A percentile compares a stretch with the other conserved stretches of the same genome.
These are phyloP conservation scores for Anastrepha obliqua DNA, from an alignment of 1,140 invertebrate genomes.

Conservation along the genomic window DNA sequence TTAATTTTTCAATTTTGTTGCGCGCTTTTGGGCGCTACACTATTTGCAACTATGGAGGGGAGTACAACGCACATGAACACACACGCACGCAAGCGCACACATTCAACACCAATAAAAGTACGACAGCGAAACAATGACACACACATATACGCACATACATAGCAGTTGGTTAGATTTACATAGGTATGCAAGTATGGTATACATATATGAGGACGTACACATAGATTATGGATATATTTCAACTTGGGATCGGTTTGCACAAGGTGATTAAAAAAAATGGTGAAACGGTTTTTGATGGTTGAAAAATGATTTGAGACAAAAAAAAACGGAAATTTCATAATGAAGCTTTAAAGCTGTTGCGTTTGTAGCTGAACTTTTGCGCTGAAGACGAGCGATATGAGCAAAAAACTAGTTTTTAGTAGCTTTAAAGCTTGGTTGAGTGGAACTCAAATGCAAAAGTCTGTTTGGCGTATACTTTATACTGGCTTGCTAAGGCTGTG, in stretches of 20 bases:
- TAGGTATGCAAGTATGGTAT: conserved; percentile 49
- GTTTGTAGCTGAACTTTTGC: too few relatives aligned
- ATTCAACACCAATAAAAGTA: conserved; percentile 16
- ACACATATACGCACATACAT: conserved; percentile 58
- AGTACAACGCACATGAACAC: conserved; percentile 57
- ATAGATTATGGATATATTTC: conserved; percentile 43
- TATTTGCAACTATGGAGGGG: conserved; percentile 35
- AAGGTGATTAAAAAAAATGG: conserved; percentile 71
- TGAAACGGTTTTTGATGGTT: conserved; percentile 73
- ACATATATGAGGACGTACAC: conserved; percentile 29
- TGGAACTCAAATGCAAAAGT: too few relatives aligned
- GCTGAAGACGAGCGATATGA: too few relatives aligned
- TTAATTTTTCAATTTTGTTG: too few relatives aligned
- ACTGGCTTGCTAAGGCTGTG: too few relatives aligned
- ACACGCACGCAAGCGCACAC: conserved; percentile 21
- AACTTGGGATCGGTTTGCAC: conserved; percentile 67
- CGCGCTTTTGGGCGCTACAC: background rate
- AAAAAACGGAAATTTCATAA: background rate
- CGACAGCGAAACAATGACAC: conserved; percentile 31
- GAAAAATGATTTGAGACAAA: background rate
- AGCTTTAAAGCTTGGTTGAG: too few relatives aligned
- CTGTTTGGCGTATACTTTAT: too few relatives aligned
- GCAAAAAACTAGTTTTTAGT: too few relatives aligned
- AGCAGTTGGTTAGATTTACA: conserved; percentile 16
- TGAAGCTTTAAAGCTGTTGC: conserved; percentile 19